Evolutionary conservation across 2,113 vertebrate species (phyloP), one percentile per base, ranked within the genome.

Genomic region (Lichenostomus cassidix): DNA sequence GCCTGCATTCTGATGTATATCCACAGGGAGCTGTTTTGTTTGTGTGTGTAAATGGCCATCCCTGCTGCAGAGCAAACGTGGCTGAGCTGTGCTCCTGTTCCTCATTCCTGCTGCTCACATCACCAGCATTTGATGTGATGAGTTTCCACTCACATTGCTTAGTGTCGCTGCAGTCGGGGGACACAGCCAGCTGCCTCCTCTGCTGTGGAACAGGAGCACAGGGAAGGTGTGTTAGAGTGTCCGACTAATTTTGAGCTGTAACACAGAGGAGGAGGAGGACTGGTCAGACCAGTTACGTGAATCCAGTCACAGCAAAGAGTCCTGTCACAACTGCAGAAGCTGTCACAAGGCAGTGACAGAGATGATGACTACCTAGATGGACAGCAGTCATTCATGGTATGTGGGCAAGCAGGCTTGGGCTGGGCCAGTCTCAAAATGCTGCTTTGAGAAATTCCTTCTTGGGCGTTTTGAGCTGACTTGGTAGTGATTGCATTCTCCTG

Each of bases 1-100:
- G 42, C 10, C n/a, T 33, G 0, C 70, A 1, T 65, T 83, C 5
- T 74, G 13, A 14, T 58, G 20, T 29, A 1, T 5, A 2, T 24
- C 18, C 33, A 21, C 52, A 33, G 55, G 49, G 49, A 79, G 31
- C 3, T 29, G 31, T 73, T 87, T 31, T 70, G 23, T 55, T 65
- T 35, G 23, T 42, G 42, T 49, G 33, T 56, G 62, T 44, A 67
- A 14, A 33, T 7, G 5, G 20, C 37, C 3, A 0, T 16, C 42
- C 2, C 3, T 41, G 37, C 49, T 67, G n/a, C 44, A 2, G 3
- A n/a, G n/a, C 18, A 47, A n/a, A 21, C 0, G 6, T 18, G 19
- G 2, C 53, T 63, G 62, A 59, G 52, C 67, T 58, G 12, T 35
- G 52, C 16, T 64, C 1, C 2, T 41, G 42, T 81, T 90, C 55